Evolutionary conservation across 1,140 invertebrate species (phyloP), one percentile per base, ranked within the genome.

Genomic region (Caerostris darwini): DNA sequence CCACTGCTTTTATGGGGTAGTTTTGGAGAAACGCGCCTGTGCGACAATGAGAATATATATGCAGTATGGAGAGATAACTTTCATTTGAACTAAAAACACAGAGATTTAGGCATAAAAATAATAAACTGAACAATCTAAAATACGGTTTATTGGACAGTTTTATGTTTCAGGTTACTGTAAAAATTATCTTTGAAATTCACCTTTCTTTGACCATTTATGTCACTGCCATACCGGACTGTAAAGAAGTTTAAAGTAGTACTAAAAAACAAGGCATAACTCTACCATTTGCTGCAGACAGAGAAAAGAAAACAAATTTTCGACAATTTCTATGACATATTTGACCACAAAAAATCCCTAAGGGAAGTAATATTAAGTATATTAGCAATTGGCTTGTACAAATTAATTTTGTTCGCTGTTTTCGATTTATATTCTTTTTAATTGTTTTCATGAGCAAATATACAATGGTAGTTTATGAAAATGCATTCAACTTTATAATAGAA

Each of bases 71-170:
- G 71, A 77, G 71, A 77, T 77, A 77, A 77, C 71, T 77, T 77
- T 77, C 71, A 77, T 53, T 77, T 77, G 50, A 77, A 77, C 71
- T 77, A 77, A 77, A 77, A 77, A 77, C 34, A 77, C 71, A 4
- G 53, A 77, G 71, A 77, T 77, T 77, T 77, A 77, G 34, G 10
- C 34, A 53, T 53, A 50, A 77, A 77, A 77, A 77, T 77, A 77
- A 77, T 10, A 77, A 77, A 77, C 34, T 77, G 34, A 77, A 77
- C 50, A 77, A 77, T 14, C 50, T 77, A 77, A 77, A 77, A 77
- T 77, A 77, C 71, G 10, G 71, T 77, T 77, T 77, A 77, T 77
- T 77, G 71, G 71, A 77, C 71, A 77, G 71, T 77, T 77, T 77
- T 77, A 77, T 77, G 71, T 53, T 34, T 77, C 10, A 50, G 34